Base-by-base conservation (phyloP, 2,113 vertebrate genomes). In the Prochilodus magdalenae region DNA sequence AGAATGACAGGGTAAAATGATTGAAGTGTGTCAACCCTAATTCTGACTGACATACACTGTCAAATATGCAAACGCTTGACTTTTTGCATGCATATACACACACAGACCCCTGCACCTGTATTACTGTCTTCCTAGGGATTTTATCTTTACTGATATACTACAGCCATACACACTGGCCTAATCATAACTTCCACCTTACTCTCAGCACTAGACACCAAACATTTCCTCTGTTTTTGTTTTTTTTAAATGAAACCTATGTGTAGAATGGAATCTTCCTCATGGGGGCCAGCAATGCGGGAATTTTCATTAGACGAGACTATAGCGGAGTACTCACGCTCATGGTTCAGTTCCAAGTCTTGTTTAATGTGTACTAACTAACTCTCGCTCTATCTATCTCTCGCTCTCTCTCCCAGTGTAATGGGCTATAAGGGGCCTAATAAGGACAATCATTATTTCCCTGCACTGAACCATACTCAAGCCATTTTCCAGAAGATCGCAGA, bases 391-490 rank as follows among this genome's bases (percentile, higher is more conserved):
- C n/a, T n/a, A n/a, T n/a, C n/a, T n/a, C n/a, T n/a, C 62, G 60
- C 60, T 76, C 24, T 40, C 33, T 29, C 20, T 40, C 65, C 44
- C 44, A 36, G 5, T 24, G 13, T 77, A 83, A 88, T 87, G 83
- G 67, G 84, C 69, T 75, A 33, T 82, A 62, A 26, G 18, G 4
- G 27, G 62, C 16, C 26, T 65, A 65, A 29, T 15, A 33, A 33
- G 29, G 29, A 65, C 14, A 33, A 20, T 66, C 63, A 66, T 33
- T 66, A 66, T 66, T 33, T 66, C 22, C 29, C 18, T 33, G 63
- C 18, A 18, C 4, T 33, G 63, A 33, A n/a, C 4, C 18, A 22
- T 66, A 20, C 63, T 66, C 29, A 0, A 66, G 63, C 14, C 26
- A 51, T 15, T 22, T 51, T 51, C 40, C 40, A 29, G 24, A 53